Conservation (phyloP, 2,797 vertebrate species). For the Enteromius fasciolatus region DNA sequence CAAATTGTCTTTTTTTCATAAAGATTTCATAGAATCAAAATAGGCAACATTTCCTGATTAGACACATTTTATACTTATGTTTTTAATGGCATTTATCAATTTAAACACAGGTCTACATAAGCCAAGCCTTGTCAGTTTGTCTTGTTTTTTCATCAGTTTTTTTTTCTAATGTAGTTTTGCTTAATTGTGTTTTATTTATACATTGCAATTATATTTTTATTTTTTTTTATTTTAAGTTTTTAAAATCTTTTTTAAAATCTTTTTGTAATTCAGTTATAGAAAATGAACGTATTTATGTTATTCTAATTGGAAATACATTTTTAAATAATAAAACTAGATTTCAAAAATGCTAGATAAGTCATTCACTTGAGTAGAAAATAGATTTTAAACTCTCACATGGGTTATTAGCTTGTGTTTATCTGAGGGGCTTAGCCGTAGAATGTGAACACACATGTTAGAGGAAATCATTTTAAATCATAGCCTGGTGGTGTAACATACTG, state of each 20-base stretch:
- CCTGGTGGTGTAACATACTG: neutral
- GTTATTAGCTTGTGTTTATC: constrained; percentile 35
- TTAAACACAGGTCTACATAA: neutral
- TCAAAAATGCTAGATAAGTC: neutral
- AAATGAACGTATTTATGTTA: too few species aligned
- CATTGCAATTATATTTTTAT: too few species aligned
- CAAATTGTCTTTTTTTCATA: neutral
- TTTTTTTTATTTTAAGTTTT: neutral
- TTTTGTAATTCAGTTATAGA: too few species aligned
- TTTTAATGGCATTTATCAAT: neutral
- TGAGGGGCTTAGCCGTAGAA: neutral
- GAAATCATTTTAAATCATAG: constrained; percentile 14
- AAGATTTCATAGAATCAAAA: neutral
- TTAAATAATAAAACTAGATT: neutral
- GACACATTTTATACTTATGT: neutral
- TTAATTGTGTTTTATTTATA: neutral
- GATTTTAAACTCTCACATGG: constrained; percentile 17
- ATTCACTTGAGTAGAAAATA: neutral
- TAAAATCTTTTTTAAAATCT: neutral
- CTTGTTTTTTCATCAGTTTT: neutral
- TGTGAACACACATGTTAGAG: neutral
- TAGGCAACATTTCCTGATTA: neutral
- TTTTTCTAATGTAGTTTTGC: neutral
- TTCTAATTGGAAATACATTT: neutral
- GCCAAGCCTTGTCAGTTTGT: neutral